These are phyloP conservation scores for Styela clava DNA, from an alignment of 23 tunicate genomes.

Conservation along the genomic window DNA sequence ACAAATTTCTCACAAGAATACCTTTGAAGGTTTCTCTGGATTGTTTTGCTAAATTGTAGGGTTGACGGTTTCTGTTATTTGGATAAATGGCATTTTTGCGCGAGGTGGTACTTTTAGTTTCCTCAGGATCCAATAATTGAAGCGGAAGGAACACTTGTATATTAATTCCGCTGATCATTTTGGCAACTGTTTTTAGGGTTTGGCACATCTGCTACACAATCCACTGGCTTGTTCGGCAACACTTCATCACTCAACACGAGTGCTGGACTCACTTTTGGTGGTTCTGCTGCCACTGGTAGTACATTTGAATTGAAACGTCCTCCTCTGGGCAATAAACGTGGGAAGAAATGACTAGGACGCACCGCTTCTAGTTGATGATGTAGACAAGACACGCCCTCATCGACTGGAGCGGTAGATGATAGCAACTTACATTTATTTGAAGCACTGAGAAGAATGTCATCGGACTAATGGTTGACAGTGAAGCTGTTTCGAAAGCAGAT, in stretches of 20 bases:
- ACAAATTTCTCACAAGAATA: not conserved
- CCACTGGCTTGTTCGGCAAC: slow-evolving; percentile 55
- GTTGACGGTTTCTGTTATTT: too few species aligned
- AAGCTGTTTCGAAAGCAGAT: too few species aligned
- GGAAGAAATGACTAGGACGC: slow-evolving; percentile 40
- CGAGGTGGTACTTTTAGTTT: too few species aligned
- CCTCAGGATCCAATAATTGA: too few species aligned
- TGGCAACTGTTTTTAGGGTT: too few species aligned
- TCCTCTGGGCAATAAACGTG: slow-evolving; percentile 50
- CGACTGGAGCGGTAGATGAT: slow-evolving; percentile 22
- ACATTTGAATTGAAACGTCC: slow-evolving; percentile 57
- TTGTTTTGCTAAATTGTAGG: too few species aligned
- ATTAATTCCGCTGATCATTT: too few species aligned
- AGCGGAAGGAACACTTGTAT: too few species aligned
- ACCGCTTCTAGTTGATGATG: slow-evolving; percentile 29
- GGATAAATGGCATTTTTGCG: too few species aligned
- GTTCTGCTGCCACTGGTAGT: slow-evolving; percentile 28
- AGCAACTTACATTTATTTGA: too few species aligned
- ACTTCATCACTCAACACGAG: slow-evolving; percentile 62
- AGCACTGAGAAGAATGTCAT: too few species aligned
- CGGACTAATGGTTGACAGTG: too few species aligned
- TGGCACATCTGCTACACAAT: slow-evolving; percentile 32
- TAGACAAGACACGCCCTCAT: slow-evolving; percentile 20
- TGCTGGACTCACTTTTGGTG: slow-evolving; percentile 89
- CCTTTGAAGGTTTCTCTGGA: not conserved